phyloP scores from a whole-genome alignment of 92 coral and sea anemone species.

The Isaurus tuberculatus region DNA sequence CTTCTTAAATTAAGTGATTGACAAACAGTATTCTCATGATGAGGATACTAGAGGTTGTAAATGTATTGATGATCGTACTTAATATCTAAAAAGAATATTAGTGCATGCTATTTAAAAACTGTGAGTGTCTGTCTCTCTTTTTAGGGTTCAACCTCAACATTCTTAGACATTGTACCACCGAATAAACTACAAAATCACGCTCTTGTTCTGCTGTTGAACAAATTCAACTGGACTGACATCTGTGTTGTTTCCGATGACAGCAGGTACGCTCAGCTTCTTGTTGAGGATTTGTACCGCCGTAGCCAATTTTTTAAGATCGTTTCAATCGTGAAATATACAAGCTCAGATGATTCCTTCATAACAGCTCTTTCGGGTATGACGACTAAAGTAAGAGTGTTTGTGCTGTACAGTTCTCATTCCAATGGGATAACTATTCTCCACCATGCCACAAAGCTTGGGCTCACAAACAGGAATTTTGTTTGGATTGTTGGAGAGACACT shows the following conservation, averaged over 20 bases:
- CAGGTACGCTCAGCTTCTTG: conserved; percentile 5
- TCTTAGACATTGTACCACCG: conserved; percentile 32
- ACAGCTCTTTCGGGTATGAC: conserved; percentile 10
- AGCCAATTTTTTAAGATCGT: conserved; percentile 12
- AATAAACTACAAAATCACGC: conserved; percentile 26
- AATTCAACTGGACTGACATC: conserved; percentile 33
- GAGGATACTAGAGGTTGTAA: too few relatives aligned
- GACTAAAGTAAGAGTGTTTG: conserved; percentile 36
- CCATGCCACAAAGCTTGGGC: conserved; percentile 19
- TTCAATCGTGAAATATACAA: conserved; percentile 19
- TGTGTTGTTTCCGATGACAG: conserved; percentile 28
- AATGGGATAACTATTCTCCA: conserved; percentile 2
- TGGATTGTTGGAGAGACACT: conserved; percentile 46
- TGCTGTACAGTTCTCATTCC: not conserved
- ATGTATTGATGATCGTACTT: too few relatives aligned
- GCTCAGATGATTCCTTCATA: conserved; percentile 23
- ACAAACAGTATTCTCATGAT: too few relatives aligned
- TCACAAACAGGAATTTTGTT: conserved; percentile 21
- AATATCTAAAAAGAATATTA: not conserved
- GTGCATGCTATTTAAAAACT: not conserved
- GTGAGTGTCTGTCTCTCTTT: not conserved
- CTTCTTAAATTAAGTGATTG: too few relatives aligned
- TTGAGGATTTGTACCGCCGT: conserved; percentile 21
- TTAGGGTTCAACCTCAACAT: conserved; percentile 11
- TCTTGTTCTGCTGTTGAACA: conserved; percentile 13